These are phyloP conservation scores for Nemotelus pantherinus DNA, from an alignment of 2,888 invertebrate genomes.

Conservation along the genomic window DNA sequence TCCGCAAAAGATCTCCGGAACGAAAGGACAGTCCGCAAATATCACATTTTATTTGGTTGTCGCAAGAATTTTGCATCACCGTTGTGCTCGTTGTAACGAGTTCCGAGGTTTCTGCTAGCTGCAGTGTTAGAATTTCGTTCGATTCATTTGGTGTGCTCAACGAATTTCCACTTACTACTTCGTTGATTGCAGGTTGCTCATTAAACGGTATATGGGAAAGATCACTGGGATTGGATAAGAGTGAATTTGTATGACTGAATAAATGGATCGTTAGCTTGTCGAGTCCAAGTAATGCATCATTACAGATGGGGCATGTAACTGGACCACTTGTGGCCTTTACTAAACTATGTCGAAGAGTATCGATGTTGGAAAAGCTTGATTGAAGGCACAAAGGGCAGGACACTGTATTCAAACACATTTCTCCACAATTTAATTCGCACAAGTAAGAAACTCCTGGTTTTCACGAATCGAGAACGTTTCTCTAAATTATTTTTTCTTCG, in stretches of 20 bases:
- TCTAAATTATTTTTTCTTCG: not conserved
- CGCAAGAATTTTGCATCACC: constrained; percentile 10
- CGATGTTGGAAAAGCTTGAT: constrained; percentile 76
- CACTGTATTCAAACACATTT: constrained; percentile 69
- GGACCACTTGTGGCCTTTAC: constrained; percentile 80
- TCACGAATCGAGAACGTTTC: not conserved
- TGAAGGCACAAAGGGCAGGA: constrained; percentile 82
- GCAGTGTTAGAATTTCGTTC: not conserved
- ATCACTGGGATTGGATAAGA: constrained; percentile 42
- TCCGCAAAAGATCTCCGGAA: constrained; percentile 74
- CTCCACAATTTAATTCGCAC: constrained; percentile 30
- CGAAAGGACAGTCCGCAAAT: constrained; percentile 79
- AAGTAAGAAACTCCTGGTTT: not conserved
- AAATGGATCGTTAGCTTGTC: constrained; percentile 87
- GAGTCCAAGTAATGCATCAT: constrained; percentile 77
- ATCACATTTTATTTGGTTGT: constrained; percentile 66
- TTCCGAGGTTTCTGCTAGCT: not conserved
- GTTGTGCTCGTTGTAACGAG: not conserved
- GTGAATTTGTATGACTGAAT: constrained; percentile 73
- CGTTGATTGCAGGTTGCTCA: not conserved
- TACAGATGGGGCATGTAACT: constrained; percentile 80
- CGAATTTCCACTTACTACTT: not conserved
- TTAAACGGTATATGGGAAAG: too few species aligned
- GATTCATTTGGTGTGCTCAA: not conserved
- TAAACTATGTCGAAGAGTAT: constrained; percentile 75